A percentile compares a stretch with the other conserved stretches of the same genome.
These are phyloP conservation scores for Cervus canadensis DNA, from an alignment of 2,113 vertebrate species.

Conservation along the genomic window DNA sequence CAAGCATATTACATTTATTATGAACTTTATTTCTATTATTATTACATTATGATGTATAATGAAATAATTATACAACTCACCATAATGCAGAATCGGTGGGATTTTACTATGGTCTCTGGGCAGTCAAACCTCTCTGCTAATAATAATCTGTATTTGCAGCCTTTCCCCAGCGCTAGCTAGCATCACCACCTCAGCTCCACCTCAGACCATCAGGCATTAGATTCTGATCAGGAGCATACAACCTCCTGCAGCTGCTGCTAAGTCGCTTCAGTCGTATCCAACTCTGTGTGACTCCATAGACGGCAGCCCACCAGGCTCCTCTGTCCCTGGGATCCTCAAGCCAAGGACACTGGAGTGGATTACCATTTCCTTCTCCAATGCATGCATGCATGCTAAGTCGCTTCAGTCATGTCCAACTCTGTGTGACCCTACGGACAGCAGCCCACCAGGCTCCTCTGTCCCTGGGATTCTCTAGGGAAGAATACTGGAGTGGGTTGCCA, in stretches of 20 bases:
- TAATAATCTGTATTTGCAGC: background rate
- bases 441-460: background rate
- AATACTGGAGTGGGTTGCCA: background rate
- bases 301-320: background rate
- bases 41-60: background rate
- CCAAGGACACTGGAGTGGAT: background rate
- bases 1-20: background rate
- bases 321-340: background rate
- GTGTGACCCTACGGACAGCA: fast-evolving
- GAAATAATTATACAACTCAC: background rate
- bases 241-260: background rate
- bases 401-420: background rate
- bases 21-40: background rate
- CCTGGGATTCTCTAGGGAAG: background rate
- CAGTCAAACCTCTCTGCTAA: background rate
- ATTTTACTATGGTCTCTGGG: background rate
- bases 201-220: background rate
- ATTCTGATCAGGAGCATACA: background rate
- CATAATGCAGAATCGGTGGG: background rate
- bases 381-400: background rate
- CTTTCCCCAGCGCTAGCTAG: background rate
- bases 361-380: background rate
- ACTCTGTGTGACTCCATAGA: fast-evolving
- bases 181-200: background rate
- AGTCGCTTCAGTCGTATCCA: background rate